Evolutionary conservation across 1,140 invertebrate species (phyloP).

Genomic region (Drosophila carrolli): DNA sequence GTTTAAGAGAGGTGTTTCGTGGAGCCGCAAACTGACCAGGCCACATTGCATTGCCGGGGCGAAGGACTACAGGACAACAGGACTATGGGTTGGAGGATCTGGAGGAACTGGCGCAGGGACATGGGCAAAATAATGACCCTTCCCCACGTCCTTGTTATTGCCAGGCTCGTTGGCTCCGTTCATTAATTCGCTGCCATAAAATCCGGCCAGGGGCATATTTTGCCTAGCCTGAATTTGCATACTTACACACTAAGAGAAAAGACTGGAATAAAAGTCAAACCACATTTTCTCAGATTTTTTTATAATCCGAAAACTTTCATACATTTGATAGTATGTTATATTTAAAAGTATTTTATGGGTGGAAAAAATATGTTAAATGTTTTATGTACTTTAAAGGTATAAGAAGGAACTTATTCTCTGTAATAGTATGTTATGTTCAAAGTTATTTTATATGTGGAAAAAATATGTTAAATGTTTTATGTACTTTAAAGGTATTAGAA

Average conservation of each 20-base stretch:
- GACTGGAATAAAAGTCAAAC: not conserved
- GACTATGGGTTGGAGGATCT: constrained; percentile 2
- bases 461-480: too few species aligned
- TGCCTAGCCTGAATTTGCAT: constrained; percentile 76
- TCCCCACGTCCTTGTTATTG: constrained; percentile 35
- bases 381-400: too few species aligned
- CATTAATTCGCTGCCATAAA: constrained; percentile 83
- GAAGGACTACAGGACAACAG: not conserved
- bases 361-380: too few species aligned
- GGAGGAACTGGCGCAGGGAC: constrained; percentile 22
- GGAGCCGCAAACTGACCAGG: constrained; percentile 43
- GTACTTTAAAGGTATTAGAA: too few species aligned
- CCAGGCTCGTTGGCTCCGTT: constrained; percentile 69
- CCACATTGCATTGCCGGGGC: constrained; percentile 28
- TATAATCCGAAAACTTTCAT: too few species aligned
- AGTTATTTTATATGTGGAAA: too few species aligned
- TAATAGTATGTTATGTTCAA: too few species aligned
- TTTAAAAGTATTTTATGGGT: too few species aligned
- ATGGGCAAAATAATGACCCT: constrained; percentile 68
- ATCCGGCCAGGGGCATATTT: constrained; percentile 68
- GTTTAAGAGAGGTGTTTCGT: constrained; percentile 13
- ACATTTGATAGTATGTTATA: too few species aligned
- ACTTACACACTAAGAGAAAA: constrained; percentile 38
- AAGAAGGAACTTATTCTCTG: too few species aligned
- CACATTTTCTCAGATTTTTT: too few species aligned